Evolutionary conservation across 2,797 vertebrate genomes (phyloP).

Genomic region (Apogon talboti): DNA sequence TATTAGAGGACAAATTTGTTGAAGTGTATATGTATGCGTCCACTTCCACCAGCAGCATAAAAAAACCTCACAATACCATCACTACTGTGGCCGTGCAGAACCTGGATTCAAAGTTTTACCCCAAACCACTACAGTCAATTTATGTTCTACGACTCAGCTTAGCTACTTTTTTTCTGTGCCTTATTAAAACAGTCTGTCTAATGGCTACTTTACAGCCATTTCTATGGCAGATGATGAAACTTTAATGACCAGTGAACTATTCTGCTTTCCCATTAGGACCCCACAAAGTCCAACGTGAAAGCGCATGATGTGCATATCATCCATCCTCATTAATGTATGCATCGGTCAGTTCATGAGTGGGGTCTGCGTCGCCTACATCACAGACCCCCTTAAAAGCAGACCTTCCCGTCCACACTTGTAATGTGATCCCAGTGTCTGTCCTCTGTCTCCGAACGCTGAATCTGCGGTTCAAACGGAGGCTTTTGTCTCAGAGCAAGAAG

Average conservation of each 20-base stretch:
- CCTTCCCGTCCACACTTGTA: conserved; percentile 32
- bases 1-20: too few species aligned
- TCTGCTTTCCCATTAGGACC: conserved; percentile 62
- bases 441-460: conserved; percentile 12
- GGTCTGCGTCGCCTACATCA: conserved; percentile 33
- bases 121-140: conserved; percentile 38
- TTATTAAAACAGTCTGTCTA: conserved; percentile 66
- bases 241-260: conserved; percentile 73
- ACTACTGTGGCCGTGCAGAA: background rate
- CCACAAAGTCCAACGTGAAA: conserved; percentile 60
- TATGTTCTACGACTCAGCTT: conserved; percentile 20
- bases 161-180: conserved; percentile 40
- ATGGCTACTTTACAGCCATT: conserved; percentile 69
- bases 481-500: conserved; percentile 33
- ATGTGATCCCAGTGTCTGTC: conserved; percentile 39
- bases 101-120: conserved; percentile 45
- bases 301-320: conserved; percentile 58
- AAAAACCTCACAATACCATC: conserved; percentile 13
- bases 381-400: conserved; percentile 31
- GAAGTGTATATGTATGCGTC: too few species aligned
- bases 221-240: conserved; percentile 62
- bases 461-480: conserved; percentile 1
- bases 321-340: conserved; percentile 74
- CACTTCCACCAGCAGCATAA: too few species aligned
- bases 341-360: conserved; percentile 42